Percentiles rank a stretch among this genome's conserved stretches.
phyloP scores from a whole-genome alignment of 2,113 vertebrate genomes.

The Phyllostomus hastatus region DNA sequence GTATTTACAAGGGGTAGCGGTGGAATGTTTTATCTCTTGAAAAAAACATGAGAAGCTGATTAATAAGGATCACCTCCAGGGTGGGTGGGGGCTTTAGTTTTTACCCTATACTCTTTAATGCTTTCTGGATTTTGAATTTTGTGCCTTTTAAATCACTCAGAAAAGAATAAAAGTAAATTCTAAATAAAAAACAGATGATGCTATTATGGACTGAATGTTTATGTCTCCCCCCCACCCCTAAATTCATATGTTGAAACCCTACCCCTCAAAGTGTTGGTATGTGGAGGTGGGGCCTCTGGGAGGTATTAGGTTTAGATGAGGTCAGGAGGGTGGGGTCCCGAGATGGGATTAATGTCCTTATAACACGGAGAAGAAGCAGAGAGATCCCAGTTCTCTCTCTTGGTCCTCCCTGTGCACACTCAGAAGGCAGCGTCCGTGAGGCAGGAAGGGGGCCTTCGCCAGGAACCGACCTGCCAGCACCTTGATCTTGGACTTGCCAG shows the following conservation, averaged over 20 bases:
- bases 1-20: not conserved
- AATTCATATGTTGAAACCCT: not conserved
- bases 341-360: not conserved
- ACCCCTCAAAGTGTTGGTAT: not conserved
- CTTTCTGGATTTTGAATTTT: not conserved
- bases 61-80: not conserved
- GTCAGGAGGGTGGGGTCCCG: not conserved
- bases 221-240: not conserved
- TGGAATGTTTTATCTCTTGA: not conserved
- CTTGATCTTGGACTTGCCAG: not conserved
- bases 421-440: not conserved
- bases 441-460: not conserved
- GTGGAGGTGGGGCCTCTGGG: not conserved
- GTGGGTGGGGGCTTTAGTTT: not conserved
- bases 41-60: not conserved
- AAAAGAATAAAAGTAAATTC: not conserved
- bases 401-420: not conserved
- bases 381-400: not conserved
- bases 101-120: not conserved
- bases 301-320: not conserved
- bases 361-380: not conserved
- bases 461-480: not conserved
- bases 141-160: not conserved
- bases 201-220: not conserved
- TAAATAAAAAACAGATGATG: not conserved